Conservation (phyloP, 2,797 vertebrate genomes). For the Tinamus major region DNA sequence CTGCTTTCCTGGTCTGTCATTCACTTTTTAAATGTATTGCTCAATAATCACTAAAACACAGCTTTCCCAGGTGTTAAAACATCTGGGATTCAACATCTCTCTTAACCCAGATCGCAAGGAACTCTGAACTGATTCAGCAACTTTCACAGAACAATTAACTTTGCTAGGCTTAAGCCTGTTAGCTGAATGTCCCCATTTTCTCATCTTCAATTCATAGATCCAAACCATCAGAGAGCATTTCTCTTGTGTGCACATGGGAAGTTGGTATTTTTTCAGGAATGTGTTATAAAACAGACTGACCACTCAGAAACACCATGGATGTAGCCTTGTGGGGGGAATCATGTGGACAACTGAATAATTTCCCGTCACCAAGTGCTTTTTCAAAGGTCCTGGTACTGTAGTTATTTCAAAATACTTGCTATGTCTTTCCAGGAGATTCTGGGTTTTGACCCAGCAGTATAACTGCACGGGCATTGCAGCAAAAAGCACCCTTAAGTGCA, state of each 20-base stretch:
- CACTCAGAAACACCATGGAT: slow-evolving; percentile 1
- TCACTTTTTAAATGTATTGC: slow-evolving; percentile 60
- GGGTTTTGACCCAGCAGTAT: neutral
- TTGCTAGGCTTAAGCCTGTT: slow-evolving; percentile 35
- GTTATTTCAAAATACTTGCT: neutral
- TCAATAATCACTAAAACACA: slow-evolving; percentile 52
- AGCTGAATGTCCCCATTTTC: slow-evolving; percentile 2
- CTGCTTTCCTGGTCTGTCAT: slow-evolving; percentile 71
- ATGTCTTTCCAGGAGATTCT: neutral
- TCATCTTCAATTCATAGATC: neutral
- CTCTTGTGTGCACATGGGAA: neutral
- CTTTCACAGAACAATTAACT: neutral
- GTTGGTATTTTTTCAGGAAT: neutral
- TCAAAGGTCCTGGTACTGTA: neutral
- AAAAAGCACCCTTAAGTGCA: neutral
- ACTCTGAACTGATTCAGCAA: slow-evolving; percentile 34
- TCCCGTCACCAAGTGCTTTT: neutral
- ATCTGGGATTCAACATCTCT: slow-evolving; percentile 51
- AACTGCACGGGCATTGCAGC: neutral
- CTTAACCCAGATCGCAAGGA: slow-evolving; percentile 39
- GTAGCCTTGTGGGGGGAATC: fast-evolving
- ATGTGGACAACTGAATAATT: neutral
- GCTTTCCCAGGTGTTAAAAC: slow-evolving; percentile 53
- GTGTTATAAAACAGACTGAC: neutral
- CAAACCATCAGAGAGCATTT: slow-evolving; percentile 20